phyloP scores from a whole-genome alignment of 1,140 invertebrate genomes.

The Berghia stephanieae region DNA sequence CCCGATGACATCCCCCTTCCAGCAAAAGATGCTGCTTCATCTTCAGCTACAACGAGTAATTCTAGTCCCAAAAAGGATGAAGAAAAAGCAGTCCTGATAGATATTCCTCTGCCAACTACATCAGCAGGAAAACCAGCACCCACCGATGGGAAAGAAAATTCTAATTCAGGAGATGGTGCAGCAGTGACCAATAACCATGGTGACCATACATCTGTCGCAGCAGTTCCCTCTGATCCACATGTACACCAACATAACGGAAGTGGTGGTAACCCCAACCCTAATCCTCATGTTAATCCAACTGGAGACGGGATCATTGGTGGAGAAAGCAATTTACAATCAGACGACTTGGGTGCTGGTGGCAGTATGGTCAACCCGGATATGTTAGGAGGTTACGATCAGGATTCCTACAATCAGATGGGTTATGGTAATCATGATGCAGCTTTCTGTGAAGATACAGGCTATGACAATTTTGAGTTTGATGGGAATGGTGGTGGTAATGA shows the following conservation, averaged over 20 bases:
- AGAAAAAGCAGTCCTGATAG: constrained; percentile 25
- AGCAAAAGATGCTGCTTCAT: constrained; percentile 26
- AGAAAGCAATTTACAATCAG: no score
- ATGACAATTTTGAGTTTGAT: constrained; percentile 33
- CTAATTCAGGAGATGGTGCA: background rate
- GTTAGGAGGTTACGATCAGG: constrained; percentile 9
- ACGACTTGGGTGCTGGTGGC: no score
- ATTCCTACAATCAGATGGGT: constrained; percentile 24
- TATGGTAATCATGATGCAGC: constrained; percentile 23
- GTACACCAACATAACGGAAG: constrained; percentile 6
- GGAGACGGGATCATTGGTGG: no score
- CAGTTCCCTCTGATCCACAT: background rate
- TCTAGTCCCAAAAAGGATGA: constrained; percentile 19
- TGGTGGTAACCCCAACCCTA: background rate
- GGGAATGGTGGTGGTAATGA: constrained; percentile 21
- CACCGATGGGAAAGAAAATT: no score
- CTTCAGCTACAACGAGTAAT: constrained; percentile 23
- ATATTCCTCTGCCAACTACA: constrained; percentile 36
- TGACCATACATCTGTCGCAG: background rate
- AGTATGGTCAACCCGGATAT: no score
- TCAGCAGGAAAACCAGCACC: constrained; percentile 20
- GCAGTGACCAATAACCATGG: background rate
- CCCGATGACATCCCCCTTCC: constrained; percentile 32
- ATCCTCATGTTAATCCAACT: background rate
- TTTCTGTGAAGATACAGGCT: constrained; percentile 32